Conservation (phyloP, 2,888 invertebrate species). For the Drosophila robusta region DNA sequence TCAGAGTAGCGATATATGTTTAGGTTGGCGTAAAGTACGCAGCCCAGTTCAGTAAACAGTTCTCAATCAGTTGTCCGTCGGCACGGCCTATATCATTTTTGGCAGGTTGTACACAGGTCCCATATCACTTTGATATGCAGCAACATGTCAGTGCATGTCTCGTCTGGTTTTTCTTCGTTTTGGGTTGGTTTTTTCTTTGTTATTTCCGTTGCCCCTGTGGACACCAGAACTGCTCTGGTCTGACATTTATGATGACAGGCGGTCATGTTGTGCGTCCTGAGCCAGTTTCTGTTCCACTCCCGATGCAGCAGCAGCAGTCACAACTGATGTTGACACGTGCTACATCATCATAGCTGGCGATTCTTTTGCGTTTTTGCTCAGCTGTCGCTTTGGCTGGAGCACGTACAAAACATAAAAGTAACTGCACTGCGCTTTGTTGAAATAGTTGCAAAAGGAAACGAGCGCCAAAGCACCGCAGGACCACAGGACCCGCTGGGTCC, state of each 20-base stretch:
- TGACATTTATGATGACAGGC: constrained; percentile 78
- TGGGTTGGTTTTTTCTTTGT: constrained; percentile 7
- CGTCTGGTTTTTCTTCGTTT: constrained; percentile 21
- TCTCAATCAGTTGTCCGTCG: constrained; percentile 12
- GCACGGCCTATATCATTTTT: neutral
- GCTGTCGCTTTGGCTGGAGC: constrained; percentile 62
- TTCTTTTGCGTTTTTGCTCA: constrained; percentile 58
- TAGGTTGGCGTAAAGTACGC: neutral
- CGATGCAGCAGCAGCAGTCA: constrained; percentile 8
- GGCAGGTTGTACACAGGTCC: constrained; percentile 1
- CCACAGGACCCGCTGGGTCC: constrained; percentile 20
- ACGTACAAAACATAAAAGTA: constrained; percentile 79
- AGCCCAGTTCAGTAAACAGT: constrained; percentile 8
- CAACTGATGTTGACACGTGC: constrained; percentile 78
- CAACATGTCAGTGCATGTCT: constrained; percentile 41
- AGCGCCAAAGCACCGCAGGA: constrained; percentile 66
- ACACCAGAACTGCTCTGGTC: constrained; percentile 16
- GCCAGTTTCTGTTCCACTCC: constrained; percentile 5
- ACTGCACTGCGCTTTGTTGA: constrained; percentile 80
- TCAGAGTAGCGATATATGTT: too few relatives aligned
- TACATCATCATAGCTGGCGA: constrained; percentile 77
- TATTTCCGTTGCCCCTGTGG: constrained; percentile 5
- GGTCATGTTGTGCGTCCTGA: constrained; percentile 56
- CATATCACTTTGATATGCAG: constrained; percentile 45
- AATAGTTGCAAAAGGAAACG: constrained; percentile 75